Percentiles rank a stretch among this genome's conserved stretches.
phyloP scores from a whole-genome alignment of 1,140 invertebrate species.

The Musca domestica region DNA sequence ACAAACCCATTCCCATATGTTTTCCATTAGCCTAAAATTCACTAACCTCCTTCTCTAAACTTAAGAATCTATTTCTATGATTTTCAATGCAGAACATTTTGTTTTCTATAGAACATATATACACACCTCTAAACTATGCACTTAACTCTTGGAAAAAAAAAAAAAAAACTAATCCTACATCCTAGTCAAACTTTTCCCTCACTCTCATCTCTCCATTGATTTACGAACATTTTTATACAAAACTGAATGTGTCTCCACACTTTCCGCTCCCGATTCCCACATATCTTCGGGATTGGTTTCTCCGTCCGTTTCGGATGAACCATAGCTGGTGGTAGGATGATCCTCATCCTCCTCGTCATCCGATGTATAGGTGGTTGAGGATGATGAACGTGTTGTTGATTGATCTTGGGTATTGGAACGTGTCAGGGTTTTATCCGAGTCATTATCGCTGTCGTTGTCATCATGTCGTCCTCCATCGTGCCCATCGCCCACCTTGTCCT shows the following conservation, averaged over 20 bases:
- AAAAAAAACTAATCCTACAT: no score
- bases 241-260: constrained; percentile 78
- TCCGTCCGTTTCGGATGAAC: constrained; percentile 59
- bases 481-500: constrained; percentile 11
- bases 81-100: no score
- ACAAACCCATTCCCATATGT: no score
- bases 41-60: no score
- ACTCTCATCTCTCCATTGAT: constrained; percentile 26
- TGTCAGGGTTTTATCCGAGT: constrained; percentile 47
- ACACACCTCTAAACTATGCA: no score
- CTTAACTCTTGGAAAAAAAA: no score
- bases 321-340: constrained; percentile 45
- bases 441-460: constrained; percentile 36
- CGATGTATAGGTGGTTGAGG: constrained; percentile 35
- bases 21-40: no score
- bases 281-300: constrained; percentile 70
- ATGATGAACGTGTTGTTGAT: constrained; percentile 29
- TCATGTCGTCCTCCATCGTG: no score
- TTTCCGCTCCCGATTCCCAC: constrained; percentile 81
- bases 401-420: constrained; percentile 36
- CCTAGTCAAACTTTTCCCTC: no score
- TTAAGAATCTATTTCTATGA: no score
- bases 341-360: constrained; percentile 39
- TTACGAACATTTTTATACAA: constrained; percentile 68
- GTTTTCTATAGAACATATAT: no score